phyloP scores from a whole-genome alignment of 1,140 invertebrate species.

The Drosophila pachea region DNA sequence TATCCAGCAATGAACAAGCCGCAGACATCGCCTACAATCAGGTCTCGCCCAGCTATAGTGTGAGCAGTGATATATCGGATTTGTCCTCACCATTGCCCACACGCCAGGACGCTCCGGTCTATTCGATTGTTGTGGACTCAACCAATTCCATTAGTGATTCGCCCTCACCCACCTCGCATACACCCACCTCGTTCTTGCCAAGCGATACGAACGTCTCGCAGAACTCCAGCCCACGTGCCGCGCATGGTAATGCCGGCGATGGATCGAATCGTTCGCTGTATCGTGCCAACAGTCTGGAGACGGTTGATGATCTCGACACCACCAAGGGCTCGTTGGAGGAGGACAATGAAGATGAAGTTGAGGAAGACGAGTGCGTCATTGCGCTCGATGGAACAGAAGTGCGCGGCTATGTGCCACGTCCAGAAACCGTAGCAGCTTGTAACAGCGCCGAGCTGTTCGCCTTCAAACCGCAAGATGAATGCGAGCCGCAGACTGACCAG shows the following conservation, averaged over 20 bases:
- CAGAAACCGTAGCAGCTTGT: conserved; percentile 24
- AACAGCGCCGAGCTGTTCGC: conserved; percentile 61
- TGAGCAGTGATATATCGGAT: conserved; percentile 46
- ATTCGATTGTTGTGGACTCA: conserved; percentile 57
- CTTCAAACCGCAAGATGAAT: conserved; percentile 48
- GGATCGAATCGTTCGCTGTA: conserved; percentile 43
- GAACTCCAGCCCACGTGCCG: conserved; percentile 52
- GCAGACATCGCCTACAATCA: neutral
- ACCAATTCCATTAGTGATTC: conserved; percentile 61
- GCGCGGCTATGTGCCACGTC: conserved; percentile 55
- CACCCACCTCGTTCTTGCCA: conserved; percentile 60
- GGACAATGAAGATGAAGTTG: conserved; percentile 39
- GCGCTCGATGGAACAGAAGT: conserved; percentile 64
- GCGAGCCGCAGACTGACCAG: neutral
- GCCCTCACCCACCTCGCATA: conserved; percentile 52
- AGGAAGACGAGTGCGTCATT: conserved; percentile 60
- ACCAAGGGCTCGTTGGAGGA: conserved; percentile 63
- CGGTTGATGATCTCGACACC: conserved; percentile 58
- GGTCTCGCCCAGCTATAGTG: conserved; percentile 39
- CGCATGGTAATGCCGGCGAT: conserved; percentile 15
- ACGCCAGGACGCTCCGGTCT: conserved; percentile 36
- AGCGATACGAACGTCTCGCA: conserved; percentile 65
- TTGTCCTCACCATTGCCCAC: conserved; percentile 26
- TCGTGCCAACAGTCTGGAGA: conserved; percentile 62
- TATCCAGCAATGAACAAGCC: conserved; percentile 1